Base-by-base conservation (phyloP, 2,888 invertebrate genomes). In the Agrochola macilenta region DNA sequence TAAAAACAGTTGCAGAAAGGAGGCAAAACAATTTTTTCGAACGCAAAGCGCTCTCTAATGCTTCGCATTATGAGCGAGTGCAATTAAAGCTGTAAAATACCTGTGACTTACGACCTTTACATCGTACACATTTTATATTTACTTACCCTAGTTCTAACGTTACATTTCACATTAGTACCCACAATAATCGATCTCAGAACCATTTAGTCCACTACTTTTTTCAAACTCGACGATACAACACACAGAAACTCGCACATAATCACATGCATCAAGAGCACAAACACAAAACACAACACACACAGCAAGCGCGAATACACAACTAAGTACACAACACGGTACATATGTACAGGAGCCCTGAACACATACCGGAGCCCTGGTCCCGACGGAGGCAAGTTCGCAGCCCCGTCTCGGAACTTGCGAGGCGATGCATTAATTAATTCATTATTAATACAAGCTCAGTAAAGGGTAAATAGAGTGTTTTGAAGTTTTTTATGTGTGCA, bases 391-490 rank as follows among this genome's bases (percentile, higher is more conserved):
- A 83, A 85, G 83, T 85, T 85, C 12, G 76, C 76, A 75, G 80
- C 85, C 63, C 86, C 87, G 90, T 90, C 90, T 91, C 86, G 82
- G 81, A 92, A 91, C 88, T 90, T 91, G 54, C 78, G 39, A 89
- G 88, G 90, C 92, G 90, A 93, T 95, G 94, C 93, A 95, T 94
- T 95, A 94, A 95, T 95, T 95, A 95, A 94, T 94, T 93, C 83
- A 93, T 93, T 93, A 94, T 94, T 94, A 94, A 95, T 92, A 89
- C 87, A 69, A 87, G 83, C 69, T 79, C 61, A 69, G 78, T 58
- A 61, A 84, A 76, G 39, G 65, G 60, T 77, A 84, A 76, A 83
- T 79, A 76, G 12, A 61, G 58, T 60, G 68, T 80, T 76, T 61
- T 68, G 2, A 73, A 76, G 12, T 11, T 68, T 58, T 71, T 63